These are phyloP conservation scores for Vidua chalybeata DNA, from an alignment of 2,113 vertebrate genomes.

Conservation along the genomic window DNA sequence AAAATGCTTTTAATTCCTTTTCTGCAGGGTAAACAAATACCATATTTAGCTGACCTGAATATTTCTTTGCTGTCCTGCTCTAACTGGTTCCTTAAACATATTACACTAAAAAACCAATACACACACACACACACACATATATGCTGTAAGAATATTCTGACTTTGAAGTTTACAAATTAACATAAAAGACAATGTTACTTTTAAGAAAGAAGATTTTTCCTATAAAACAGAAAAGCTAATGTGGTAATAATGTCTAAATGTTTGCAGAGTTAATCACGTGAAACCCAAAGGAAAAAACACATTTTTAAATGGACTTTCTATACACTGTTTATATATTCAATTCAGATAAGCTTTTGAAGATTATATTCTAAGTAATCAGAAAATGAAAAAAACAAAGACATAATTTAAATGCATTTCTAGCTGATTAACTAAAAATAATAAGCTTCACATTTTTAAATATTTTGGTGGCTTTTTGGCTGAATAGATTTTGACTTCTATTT, in stretches of 20 bases:
- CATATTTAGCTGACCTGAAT: background rate
- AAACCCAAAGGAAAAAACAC: background rate
- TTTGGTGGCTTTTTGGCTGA: background rate
- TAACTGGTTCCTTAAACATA: background rate
- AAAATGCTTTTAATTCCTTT: background rate
- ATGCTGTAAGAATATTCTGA: background rate
- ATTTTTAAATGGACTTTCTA: background rate
- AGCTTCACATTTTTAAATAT: background rate
- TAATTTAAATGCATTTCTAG: background rate
- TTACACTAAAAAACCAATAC: background rate
- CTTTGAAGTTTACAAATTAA: background rate
- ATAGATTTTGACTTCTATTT: background rate
- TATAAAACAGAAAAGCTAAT: background rate
- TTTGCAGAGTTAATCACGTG: background rate
- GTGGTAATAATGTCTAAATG: background rate
- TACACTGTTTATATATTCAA: background rate
- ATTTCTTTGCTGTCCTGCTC: background rate
- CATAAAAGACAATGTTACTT: background rate
- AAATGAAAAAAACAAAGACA: background rate
- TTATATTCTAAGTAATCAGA: background rate
- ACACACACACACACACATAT: fast-evolving
- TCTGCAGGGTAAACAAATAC: background rate
- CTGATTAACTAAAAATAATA: background rate
- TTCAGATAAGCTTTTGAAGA: background rate
- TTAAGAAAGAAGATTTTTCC: background rate